Percentiles rank a stretch among this genome's conserved stretches.
Conservation (phyloP, 2,888 invertebrate genomes). For the Epirrhoe tristata region DNA sequence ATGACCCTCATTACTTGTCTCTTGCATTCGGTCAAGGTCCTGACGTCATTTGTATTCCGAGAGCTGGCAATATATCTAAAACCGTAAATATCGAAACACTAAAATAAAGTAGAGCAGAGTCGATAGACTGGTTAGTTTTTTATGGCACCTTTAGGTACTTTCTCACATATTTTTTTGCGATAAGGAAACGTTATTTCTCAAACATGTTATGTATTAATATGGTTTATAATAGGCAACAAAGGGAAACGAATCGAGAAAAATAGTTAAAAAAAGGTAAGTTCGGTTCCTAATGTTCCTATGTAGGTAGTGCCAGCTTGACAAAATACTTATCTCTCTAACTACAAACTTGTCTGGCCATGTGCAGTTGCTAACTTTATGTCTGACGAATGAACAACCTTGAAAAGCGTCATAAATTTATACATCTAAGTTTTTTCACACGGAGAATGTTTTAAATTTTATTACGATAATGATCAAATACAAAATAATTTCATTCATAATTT, state of each 20-base stretch:
- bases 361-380: conserved; percentile 15
- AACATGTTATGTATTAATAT: not conserved
- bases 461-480: not conserved
- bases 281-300: too few species aligned
- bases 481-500: too few species aligned
- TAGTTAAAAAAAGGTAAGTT: too few species aligned
- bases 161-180: not conserved
- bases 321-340: conserved; percentile 6
- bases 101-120: not conserved
- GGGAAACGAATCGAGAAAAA: not conserved
- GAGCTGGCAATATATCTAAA: conserved; percentile 3
- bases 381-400: conserved; percentile 21
- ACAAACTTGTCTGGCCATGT: conserved; percentile 14
- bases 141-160: not conserved
- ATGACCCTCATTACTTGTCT: conserved; percentile 28
- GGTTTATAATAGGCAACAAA: not conserved
- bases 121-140: not conserved
- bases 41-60: conserved; percentile 26
- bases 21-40: conserved; percentile 49
- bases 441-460: not conserved
- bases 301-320: too few species aligned
- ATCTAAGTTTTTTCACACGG: conserved; percentile 20
- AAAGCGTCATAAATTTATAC: conserved; percentile 24
- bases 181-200: not conserved
- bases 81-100: not conserved